Conservation (phyloP, 2,113 vertebrate genomes). For the Amblyornis subalaris region DNA sequence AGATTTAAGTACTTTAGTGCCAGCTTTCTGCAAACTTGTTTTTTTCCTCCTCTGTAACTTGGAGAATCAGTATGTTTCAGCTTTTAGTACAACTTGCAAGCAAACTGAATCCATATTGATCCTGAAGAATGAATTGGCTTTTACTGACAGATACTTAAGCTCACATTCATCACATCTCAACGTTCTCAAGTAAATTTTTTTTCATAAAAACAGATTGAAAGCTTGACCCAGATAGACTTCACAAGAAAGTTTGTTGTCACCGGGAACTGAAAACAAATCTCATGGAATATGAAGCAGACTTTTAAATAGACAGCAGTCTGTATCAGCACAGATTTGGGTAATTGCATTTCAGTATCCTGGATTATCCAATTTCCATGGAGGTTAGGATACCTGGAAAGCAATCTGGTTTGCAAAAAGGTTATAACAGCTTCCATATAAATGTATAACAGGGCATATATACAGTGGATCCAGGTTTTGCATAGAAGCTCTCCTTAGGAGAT, state of each 20-base stretch:
- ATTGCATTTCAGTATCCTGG: not conserved
- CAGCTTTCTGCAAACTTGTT: not conserved
- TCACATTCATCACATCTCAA: slow-evolving; percentile 28
- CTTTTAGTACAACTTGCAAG: not conserved
- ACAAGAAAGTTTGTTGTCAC: slow-evolving; percentile 39
- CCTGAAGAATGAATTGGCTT: not conserved
- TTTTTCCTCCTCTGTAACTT: not conserved
- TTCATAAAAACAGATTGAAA: slow-evolving; percentile 44
- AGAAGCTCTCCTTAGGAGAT: not conserved
- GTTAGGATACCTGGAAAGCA: not conserved
- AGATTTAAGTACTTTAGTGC: not conserved
- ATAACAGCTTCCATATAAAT: not conserved
- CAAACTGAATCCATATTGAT: not conserved
- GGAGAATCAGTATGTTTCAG: not conserved
- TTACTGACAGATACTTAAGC: slow-evolving; percentile 35
- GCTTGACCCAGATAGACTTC: slow-evolving; percentile 42
- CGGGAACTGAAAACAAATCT: slow-evolving; percentile 26
- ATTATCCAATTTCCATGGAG: not conserved
- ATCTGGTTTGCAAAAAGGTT: not conserved
- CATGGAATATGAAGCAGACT: not conserved
- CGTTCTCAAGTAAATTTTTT: not conserved
- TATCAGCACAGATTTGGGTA: not conserved
- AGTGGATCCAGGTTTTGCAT: not conserved
- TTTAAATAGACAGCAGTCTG: not conserved
- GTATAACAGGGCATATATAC: not conserved